Evolutionary conservation across 2,888 invertebrate genomes (phyloP).

Genomic region (Cheiracanthium punctorium): DNA sequence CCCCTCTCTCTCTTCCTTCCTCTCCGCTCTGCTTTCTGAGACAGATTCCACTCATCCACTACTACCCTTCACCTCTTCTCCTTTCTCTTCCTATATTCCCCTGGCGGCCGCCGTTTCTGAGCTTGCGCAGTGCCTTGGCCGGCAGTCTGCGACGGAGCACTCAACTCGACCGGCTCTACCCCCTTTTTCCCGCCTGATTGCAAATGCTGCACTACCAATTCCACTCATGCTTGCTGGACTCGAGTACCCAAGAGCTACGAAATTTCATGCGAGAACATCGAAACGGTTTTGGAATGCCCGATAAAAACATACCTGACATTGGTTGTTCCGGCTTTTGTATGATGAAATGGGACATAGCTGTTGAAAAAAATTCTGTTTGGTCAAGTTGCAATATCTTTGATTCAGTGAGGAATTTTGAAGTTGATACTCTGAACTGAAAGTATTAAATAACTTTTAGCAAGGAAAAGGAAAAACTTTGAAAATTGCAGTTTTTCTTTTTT

Average conservation of each 20-base stretch:
- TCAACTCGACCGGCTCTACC: neutral
- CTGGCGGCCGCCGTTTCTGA: neutral
- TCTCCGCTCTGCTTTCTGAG: neutral
- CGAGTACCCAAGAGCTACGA: neutral
- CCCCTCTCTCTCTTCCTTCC: neutral
- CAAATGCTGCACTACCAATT: conserved; percentile 8
- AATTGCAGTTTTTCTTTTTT: too few relatives aligned
- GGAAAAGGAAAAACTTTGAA: too few relatives aligned
- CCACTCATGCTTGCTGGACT: neutral
- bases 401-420: too few relatives aligned
- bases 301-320: too few relatives aligned
- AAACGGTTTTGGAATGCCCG: too few relatives aligned
- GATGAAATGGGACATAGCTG: too few relatives aligned
- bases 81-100: neutral
- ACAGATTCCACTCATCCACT: neutral
- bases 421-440: too few relatives aligned
- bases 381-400: too few relatives aligned
- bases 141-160: conserved; percentile 8
- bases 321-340: too few relatives aligned
- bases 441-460: too few relatives aligned
- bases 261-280: too few relatives aligned
- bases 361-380: too few relatives aligned
- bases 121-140: neutral
- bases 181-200: conserved; percentile 53
- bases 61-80: neutral